A percentile compares a stretch with the other conserved stretches of the same genome.
Evolutionary conservation across 2,797 vertebrate genomes (phyloP).

Genomic region (Siniperca scherzeri): DNA sequence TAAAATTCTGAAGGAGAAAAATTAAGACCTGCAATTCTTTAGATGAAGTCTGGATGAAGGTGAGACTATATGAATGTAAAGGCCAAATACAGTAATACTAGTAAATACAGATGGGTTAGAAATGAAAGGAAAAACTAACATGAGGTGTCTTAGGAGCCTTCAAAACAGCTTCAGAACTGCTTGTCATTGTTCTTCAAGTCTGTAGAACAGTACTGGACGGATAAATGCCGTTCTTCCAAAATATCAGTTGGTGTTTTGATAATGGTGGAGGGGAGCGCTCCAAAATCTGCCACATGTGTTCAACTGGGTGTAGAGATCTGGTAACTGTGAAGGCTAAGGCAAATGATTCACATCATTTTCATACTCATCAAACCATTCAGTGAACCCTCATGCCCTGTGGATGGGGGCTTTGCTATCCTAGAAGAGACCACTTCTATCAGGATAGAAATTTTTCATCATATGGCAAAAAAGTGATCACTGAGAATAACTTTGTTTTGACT

Average conservation of each 20-base stretch:
- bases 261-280: not conserved
- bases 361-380: not conserved
- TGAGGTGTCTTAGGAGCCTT: not conserved
- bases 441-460: not conserved
- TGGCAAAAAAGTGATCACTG: not conserved
- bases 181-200: too few relatives aligned
- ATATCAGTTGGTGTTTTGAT: not conserved
- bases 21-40: not conserved
- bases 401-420: not conserved
- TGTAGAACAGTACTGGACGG: not conserved
- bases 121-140: not conserved
- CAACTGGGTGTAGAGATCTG: not conserved
- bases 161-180: too few relatives aligned
- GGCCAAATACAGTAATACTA: not conserved
- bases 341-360: not conserved
- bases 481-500: conserved; percentile 22
- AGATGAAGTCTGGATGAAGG: not conserved
- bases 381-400: not conserved
- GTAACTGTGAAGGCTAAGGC: not conserved
- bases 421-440: not conserved
- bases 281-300: not conserved
- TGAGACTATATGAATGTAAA: too few relatives aligned
- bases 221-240: not conserved
- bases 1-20: not conserved
- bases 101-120: not conserved